Evolutionary conservation across 2,113 vertebrate genomes (phyloP), one percentile per base, ranked within the genome.

Genomic region (Poecile atricapillus): DNA sequence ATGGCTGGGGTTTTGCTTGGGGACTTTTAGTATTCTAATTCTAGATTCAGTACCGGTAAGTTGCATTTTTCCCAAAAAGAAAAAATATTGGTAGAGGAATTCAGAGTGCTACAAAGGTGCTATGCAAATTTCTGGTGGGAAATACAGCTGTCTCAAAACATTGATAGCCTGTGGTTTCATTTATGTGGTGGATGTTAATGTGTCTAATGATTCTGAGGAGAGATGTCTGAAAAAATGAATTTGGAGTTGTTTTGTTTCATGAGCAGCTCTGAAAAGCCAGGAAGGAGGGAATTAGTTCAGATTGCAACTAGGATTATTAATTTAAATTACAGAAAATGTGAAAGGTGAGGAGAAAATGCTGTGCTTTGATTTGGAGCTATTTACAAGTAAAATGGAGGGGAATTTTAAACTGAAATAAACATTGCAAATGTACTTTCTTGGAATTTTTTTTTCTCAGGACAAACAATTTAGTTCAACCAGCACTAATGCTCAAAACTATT

Each of bases 101-200:
- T 95, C 52, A 86, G 67, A 89, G 64, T 75, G 76, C 90, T 94
- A 88, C 79, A 95, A 94, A 95, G 90, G 83, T 92, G 96, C 46
- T 63, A 93, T 95, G 93, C 93, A 97, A 96, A 97, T 97, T 97
- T 94, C 90, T 95, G 87, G 75, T 94, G 95, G 90, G 92, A 96
- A 93, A 96, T 95, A 71, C 55, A 87, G 71, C 82, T 79, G 94
- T 97, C 97, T 97, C 90, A 96, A 94, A 97, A 94, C 85, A 96
- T 85, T 93, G 94, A 96, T 97, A 97, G 94, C 87, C 95, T 96
- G 94, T 94, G 96, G 95, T 97, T 97, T 97, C 96, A 96, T 97
- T 97, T 95, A 96, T 64, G 52, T 97, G 90, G 96, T 95, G 22
- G 92, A 94, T 91, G 94, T 95, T 97, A 97, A 97, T 98, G 96